Evolutionary conservation across 2,888 invertebrate genomes (phyloP).

Genomic region (Heliothis peltigera): DNA sequence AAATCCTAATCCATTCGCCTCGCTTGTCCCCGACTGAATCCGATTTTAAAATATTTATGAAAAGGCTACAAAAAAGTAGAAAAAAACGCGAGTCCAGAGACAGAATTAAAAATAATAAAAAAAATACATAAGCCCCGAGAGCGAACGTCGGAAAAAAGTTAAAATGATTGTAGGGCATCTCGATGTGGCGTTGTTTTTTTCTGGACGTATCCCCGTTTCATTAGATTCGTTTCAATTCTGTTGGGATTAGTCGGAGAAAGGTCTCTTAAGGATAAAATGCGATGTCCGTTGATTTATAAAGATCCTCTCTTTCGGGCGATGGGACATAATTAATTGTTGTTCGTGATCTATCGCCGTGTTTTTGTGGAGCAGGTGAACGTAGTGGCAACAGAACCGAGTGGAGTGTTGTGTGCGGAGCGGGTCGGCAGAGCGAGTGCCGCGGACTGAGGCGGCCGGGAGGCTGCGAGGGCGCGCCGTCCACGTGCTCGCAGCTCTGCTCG

Average conservation of each 20-base stretch:
- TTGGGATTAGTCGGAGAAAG: constrained; percentile 87
- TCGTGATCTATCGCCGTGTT: constrained; percentile 75
- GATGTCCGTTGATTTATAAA: constrained; percentile 87
- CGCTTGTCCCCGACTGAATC: constrained; percentile 88
- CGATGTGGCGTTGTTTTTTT: constrained; percentile 79
- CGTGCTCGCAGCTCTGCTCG: constrained; percentile 80
- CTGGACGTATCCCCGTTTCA: constrained; percentile 83
- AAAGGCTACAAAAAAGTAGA: constrained; percentile 82
- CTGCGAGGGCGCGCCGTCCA: constrained; percentile 67
- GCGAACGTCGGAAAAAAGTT: constrained; percentile 87
- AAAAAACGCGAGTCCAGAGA: constrained; percentile 80
- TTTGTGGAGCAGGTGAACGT: constrained; percentile 70
- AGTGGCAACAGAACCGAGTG: constrained; percentile 52
- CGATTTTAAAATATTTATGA: constrained; percentile 90
- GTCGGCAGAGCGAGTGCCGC: constrained; percentile 20
- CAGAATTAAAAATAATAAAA: constrained; percentile 86
- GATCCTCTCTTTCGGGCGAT: constrained; percentile 79
- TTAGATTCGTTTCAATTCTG: constrained; percentile 89
- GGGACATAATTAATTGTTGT: constrained; percentile 83
- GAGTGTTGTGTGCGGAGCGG: constrained; percentile 35
- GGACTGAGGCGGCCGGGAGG: constrained; percentile 40
- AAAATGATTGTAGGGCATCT: constrained; percentile 88
- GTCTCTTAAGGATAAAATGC: constrained; percentile 85
- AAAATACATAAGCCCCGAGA: constrained; percentile 78
- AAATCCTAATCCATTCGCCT: constrained; percentile 89